These are phyloP conservation scores for Setophaga kirtlandii DNA, from an alignment of 2,113 vertebrate genomes.

Conservation along the genomic window DNA sequence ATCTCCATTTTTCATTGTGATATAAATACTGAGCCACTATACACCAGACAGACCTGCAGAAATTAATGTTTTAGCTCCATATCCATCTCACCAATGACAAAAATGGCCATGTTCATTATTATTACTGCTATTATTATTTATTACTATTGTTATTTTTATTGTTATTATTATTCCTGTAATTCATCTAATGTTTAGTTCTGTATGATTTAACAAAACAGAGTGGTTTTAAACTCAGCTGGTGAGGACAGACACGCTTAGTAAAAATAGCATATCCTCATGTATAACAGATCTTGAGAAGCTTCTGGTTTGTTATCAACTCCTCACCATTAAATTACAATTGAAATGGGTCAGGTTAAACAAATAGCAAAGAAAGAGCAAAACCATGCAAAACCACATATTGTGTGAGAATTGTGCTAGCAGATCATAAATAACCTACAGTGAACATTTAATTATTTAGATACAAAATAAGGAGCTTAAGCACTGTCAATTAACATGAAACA, in stretches of 20 bases:
- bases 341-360: not conserved
- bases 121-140: not conserved
- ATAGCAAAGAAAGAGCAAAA: not conserved
- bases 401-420: not conserved
- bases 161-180: not conserved
- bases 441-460: not conserved
- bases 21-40: not conserved
- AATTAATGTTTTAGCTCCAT: not conserved
- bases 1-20: not conserved
- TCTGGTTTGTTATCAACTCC: not conserved
- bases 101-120: not conserved
- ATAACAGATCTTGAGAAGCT: not conserved
- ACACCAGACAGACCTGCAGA: not conserved
- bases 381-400: not conserved
- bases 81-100: not conserved
- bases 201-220: not conserved
- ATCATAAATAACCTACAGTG: not conserved
- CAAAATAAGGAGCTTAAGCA: not conserved
- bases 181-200: not conserved
- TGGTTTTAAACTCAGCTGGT: not conserved
- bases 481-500: not conserved
- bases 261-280: not conserved
- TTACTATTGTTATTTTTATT: not conserved
- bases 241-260: not conserved
- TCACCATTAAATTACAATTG: not conserved